A percentile compares a stretch with the other conserved stretches of the same genome.
Conservation (phyloP, 2,888 invertebrate genomes). For the Phlogophora meticulosa region DNA sequence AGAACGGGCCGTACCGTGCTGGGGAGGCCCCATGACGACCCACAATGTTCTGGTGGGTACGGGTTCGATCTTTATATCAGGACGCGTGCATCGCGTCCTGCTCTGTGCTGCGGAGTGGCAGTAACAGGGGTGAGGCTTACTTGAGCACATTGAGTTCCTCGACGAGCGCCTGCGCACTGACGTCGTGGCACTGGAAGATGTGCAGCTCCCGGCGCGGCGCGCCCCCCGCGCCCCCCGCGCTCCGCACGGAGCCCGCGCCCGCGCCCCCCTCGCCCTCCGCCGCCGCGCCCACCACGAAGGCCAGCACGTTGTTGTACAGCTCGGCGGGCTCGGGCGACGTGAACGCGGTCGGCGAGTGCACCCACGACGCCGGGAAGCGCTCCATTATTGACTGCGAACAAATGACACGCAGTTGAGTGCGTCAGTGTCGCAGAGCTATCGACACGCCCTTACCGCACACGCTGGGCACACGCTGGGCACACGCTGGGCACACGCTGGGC, state of each 20-base stretch:
- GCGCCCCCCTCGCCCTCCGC: conserved; percentile 58
- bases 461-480: not conserved
- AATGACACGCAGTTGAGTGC: not conserved
- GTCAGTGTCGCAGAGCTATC: not conserved
- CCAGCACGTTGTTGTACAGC: conserved; percentile 99
- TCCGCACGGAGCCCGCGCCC: conserved; percentile 75
- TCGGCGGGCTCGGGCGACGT: conserved; percentile 98
- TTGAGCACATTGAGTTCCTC: conserved; percentile 94
- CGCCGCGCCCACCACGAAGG: conserved; percentile 96
- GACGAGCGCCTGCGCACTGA: conserved; percentile 94
- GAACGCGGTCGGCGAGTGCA: conserved; percentile 99
- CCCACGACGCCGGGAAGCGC: conserved; percentile 97
- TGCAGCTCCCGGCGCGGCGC: conserved; percentile 97
- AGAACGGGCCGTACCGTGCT: not conserved
- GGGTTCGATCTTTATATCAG: not conserved
- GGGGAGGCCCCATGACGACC: not conserved
- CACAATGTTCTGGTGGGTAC: too few species aligned
- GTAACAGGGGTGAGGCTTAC: conserved; percentile 79
- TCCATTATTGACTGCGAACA: conserved; percentile 97
- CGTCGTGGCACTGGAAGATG: conserved; percentile 97
- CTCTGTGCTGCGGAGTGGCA: not conserved
- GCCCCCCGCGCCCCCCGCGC: conserved; percentile 75
- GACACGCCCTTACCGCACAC: not conserved
- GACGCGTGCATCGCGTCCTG: not conserved
- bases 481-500: not conserved